These are phyloP conservation scores for Conus ventricosus DNA, from an alignment of 1,140 invertebrate species.

Conservation along the genomic window DNA sequence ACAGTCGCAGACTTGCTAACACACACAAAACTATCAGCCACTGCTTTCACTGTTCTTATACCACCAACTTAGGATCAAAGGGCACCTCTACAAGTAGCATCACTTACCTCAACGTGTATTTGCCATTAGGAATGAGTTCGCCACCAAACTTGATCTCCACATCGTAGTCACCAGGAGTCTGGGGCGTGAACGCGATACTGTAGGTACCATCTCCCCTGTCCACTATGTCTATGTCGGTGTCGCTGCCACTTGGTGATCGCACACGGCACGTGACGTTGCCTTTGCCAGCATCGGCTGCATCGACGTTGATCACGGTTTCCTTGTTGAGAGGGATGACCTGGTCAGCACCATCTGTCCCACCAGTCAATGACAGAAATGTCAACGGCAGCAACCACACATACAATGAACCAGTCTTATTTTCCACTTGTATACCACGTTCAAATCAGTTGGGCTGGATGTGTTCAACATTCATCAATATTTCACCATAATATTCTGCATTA, in stretches of 20 bases:
- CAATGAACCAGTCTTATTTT: no score
- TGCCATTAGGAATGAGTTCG: conserved; percentile 87
- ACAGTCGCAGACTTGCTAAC: no score
- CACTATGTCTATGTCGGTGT: conserved; percentile 89
- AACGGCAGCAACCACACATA: no score
- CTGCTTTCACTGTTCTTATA: no score
- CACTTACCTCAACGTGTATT: conserved; percentile 78
- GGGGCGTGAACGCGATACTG: conserved; percentile 83
- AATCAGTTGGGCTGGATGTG: no score
- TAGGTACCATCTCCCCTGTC: conserved; percentile 92
- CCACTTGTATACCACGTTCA: no score
- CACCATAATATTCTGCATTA: no score
- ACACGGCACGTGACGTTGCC: conserved; percentile 91
- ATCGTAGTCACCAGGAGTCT: conserved; percentile 88
- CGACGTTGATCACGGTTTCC: conserved; percentile 88
- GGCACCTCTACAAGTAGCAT: not conserved
- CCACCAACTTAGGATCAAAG: no score
- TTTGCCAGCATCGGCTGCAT: conserved; percentile 87
- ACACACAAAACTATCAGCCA: no score
- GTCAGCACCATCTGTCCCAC: conserved; percentile 70
- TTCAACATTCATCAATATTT: no score
- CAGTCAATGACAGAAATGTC: not conserved
- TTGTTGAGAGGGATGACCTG: conserved; percentile 81
- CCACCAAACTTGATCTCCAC: conserved; percentile 92
- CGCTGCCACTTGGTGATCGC: conserved; percentile 84